Evolutionary conservation across 1,140 invertebrate genomes (phyloP), one percentile per base, ranked within the genome.

Genomic region (Lepidostoma basale): DNA sequence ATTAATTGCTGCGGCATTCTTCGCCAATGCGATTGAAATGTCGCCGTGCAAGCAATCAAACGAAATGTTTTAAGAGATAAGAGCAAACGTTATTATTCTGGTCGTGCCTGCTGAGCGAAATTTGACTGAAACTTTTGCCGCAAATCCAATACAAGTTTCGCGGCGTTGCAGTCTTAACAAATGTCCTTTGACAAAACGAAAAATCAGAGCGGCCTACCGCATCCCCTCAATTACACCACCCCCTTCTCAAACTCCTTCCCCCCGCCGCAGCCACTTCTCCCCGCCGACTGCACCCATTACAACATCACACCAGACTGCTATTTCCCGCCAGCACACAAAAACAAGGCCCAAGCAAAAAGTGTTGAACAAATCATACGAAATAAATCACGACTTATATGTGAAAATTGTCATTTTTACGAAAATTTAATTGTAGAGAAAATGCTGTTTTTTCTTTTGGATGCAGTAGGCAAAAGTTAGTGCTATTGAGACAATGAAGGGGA

Each of bases 161-260:
- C 39, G 40, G 39, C 59, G 42, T 28, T 62, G 59, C 59, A 62
- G 59, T 39, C 59, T 59, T 62, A 62, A 62, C 59, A 62, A 62
- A 62, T 59, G 54, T 59, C 54, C 62, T 56, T 64, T 39, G 68
- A 58, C 60, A 69, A 64, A 64, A 64, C 59, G 68, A 70, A 70
- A 70, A 70, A 70, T 70, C 68, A 49, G 62, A 44, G 47, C 49
- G 52, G 36, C 59, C 67, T 59, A 59, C 54, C 54, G 54, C 54
- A 60, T 47, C 67, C 54, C 54, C 54, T 59, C 33, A 59, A 59
- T 59, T 59, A 59, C 54, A 6, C 54, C 6, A 33, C 30, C 54
- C 54, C 54, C 36, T 40, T n/a, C 54, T 20, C 22, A 10, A 1
- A 18, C 18, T 12, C 36, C 26, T 6, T 39, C 49, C 44, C 20